Percentiles rank a stretch among this genome's conserved stretches.
These are phyloP conservation scores for Pectinophora gossypiella DNA, from an alignment of 1,140 invertebrate genomes.

Conservation along the genomic window DNA sequence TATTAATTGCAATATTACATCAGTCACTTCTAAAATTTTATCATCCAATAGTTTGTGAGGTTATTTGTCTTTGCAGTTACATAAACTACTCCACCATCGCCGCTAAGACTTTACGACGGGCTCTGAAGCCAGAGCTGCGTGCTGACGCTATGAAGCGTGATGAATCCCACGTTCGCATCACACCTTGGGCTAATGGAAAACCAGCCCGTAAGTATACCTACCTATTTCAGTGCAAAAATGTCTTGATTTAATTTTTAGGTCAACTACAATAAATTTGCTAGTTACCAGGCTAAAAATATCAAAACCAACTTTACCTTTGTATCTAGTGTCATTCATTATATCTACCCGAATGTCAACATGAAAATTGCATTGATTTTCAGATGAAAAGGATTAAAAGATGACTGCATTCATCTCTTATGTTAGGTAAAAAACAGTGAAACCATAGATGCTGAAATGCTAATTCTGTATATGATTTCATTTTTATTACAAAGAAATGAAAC, in stretches of 20 bases:
- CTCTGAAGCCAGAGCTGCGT: conserved; percentile 84
- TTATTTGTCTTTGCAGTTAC: conserved; percentile 78
- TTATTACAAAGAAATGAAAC: too few species aligned
- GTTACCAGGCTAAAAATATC: not conserved
- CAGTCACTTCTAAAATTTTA: not conserved
- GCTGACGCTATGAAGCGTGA: conserved; percentile 86
- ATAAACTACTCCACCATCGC: conserved; percentile 95
- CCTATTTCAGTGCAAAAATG: not conserved
- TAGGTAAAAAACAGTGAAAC: too few species aligned
- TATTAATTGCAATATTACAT: conserved; percentile 2
- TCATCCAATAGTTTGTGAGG: conserved; percentile 8
- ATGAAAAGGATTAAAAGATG: conserved; percentile 69
- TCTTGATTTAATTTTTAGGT: not conserved
- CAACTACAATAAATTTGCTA: not conserved
- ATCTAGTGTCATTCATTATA: conserved; percentile 20
- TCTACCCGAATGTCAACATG: too few species aligned
- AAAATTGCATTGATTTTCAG: too few species aligned
- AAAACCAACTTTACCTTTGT: not conserved
- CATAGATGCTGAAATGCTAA: too few species aligned
- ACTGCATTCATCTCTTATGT: too few species aligned
- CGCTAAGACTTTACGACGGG: conserved; percentile 85
- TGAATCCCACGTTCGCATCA: conserved; percentile 85
- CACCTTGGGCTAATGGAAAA: conserved; percentile 91
- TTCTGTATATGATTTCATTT: too few species aligned
- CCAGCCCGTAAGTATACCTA: conserved; percentile 83